Evolutionary conservation across 2,797 vertebrate genomes (phyloP).

Genomic region (Catharus ustulatus): DNA sequence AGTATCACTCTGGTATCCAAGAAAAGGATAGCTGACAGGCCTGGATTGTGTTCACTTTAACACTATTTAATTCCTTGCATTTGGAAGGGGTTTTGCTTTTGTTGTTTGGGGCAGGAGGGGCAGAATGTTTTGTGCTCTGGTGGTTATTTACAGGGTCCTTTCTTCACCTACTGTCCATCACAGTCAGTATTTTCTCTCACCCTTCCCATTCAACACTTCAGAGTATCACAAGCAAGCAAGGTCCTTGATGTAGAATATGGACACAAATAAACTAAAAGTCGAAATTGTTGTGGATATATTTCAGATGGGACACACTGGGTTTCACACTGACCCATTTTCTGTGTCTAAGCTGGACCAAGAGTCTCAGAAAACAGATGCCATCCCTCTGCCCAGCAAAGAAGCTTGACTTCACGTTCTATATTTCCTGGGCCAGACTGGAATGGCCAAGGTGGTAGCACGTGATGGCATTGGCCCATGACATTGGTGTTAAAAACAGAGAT

Average conservation of each 20-base stretch:
- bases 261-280: neutral
- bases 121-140: neutral
- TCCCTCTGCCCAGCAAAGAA: neutral
- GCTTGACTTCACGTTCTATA: neutral
- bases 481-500: neutral
- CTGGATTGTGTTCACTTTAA: neutral
- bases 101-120: neutral
- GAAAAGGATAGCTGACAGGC: neutral
- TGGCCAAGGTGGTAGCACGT: accelerated
- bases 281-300: neutral
- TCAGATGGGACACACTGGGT: neutral
- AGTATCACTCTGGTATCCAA: neutral
- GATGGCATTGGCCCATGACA: neutral
- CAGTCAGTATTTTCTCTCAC: neutral
- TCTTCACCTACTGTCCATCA: neutral
- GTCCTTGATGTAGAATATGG: neutral
- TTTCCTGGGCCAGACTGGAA: neutral
- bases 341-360: neutral
- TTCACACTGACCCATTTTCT: neutral
- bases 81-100: neutral
- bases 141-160: neutral
- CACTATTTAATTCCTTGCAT: neutral
- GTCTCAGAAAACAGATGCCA: neutral
- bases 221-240: neutral
- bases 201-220: neutral